Conservation (phyloP, 1,140 invertebrate species). For the Lysiphlebus fabarum region DNA sequence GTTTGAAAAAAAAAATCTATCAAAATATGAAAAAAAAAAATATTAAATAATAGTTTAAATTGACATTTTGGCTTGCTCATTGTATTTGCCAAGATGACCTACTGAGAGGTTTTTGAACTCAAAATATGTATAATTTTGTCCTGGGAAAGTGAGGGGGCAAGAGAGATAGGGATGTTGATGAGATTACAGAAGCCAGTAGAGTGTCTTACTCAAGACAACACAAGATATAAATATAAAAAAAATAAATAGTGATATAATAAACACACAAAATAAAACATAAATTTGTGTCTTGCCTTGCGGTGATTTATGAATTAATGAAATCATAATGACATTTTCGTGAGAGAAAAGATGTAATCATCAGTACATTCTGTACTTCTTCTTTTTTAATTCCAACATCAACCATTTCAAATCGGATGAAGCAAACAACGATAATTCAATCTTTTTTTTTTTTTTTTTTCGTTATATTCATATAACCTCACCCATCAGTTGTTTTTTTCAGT, state of each 20-base stretch:
- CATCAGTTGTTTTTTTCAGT: too few species aligned
- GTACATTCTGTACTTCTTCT: slow-evolving; percentile 8
- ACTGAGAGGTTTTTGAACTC: slow-evolving; percentile 10
- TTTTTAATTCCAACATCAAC: background rate
- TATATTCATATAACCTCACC: slow-evolving; percentile 38
- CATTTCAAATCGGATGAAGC: slow-evolving; percentile 27
- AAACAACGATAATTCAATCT: slow-evolving; percentile 33
- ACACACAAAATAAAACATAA: background rate
- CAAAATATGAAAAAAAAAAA: too few species aligned
- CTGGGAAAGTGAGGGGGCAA: too few species aligned
- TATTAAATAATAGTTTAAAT: too few species aligned
- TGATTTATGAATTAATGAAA: slow-evolving; percentile 41
- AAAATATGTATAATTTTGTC: too few species aligned
- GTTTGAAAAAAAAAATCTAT: too few species aligned
- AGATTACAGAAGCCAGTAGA: too few species aligned
- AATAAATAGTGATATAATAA: too few species aligned
- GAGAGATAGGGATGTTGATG: too few species aligned
- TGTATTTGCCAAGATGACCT: slow-evolving; percentile 3
- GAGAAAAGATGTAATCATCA: slow-evolving; percentile 39
- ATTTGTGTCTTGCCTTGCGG: slow-evolving; percentile 23
- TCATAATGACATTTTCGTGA: slow-evolving; percentile 51
- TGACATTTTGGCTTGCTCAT: background rate
- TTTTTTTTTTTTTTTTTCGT: background rate
- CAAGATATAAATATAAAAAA: too few species aligned
- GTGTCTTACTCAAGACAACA: too few species aligned